Base-by-base conservation (phyloP, 1,140 invertebrate species). In the Charaxes varanes region DNA sequence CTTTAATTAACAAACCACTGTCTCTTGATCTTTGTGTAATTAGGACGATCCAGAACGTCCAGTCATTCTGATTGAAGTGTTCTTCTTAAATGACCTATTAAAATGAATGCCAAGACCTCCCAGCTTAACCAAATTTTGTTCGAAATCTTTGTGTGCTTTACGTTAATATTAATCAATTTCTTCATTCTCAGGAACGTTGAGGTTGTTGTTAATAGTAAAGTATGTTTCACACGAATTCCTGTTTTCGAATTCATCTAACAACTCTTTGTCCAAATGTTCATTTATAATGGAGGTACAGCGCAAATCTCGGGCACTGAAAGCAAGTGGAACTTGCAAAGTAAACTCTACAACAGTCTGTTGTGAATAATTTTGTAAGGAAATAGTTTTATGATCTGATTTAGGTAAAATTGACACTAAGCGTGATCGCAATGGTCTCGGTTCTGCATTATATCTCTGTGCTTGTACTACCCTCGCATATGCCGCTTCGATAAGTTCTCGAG, bases 201-300 rank as follows among this genome's bases (percentile, higher is more conserved):
- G n/a, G n/a, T n/a, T n/a, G n/a, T n/a, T n/a, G n/a, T n/a, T n/a
- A n/a, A n/a, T n/a, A 15, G 1, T 30, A 1, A n/a, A 6, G 4
- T 51, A 50, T 0, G n/a, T 51, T 12, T 43, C 42, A 32, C 48
- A 52, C 1, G 40, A 36, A 16, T 52, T 68, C 6, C 22, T 55
- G 0, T 49, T 48, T 4, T 60, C 32, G 19, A 57, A 71, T 0
- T 2, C 24, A 21, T 62, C 16, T 6, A 62, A n/a, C 5, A 63
- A 44, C 3, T 53, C 43, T 3, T 30, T 30, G 13, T 54, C 47
- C 4, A 73, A 27, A 27, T 68, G 41, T 6, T 23, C 28, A 23
- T 74, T 74, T 1, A 74, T 30, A 8, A 69, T 56, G 1, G 52
- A 36, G 1, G 60, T 32, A 31, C 57, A 67, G 4, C 23, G 34